Base-by-base conservation (phyloP, 2,113 vertebrate genomes). In the Cinclus mexicanus region DNA sequence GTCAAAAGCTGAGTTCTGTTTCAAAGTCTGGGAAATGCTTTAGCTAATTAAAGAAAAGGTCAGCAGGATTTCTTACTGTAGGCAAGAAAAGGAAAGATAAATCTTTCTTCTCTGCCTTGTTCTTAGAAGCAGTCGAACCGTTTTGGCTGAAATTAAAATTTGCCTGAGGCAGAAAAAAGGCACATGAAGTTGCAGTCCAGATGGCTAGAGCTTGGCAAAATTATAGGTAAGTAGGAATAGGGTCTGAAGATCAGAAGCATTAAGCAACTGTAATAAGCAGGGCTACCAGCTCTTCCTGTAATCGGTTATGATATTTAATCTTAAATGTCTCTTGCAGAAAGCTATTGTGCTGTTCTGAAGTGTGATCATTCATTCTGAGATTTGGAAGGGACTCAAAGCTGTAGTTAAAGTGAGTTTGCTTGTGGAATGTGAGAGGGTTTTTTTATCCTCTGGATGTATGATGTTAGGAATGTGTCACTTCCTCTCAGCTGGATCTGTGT, bases 31-130 rank as follows among this genome's bases (percentile, higher is more conserved):
- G 74, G 81, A 90, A 79, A 63, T 49, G 65, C 53, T 92, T 94
- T 46, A 71, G 69, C 81, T 95, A 87, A 91, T 95, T 92, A 95
- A 93, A 94, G 93, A 89, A 94, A 95, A 96, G 95, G 91, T 94
- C 93, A 92, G 74, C 31, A 24, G 70, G 46, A 92, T 82, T 75
- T 94, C 50, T 90, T 83, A 94, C 69, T 87, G 70, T 88, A 79
- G 71, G 85, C 57, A 69, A 80, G 77, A 79, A 68, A 47, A 17
- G 18, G 10, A 52, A 83, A 70, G 20, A 91, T 44, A 47, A 68
- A 83, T 61, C 64, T 81, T 71, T 56, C 41, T 69, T 33, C 39
- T 83, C 67, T 86, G 79, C 53, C 61, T 93, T 78, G n/a, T 87
- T 93, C 89, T 89, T 72, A 53, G 74, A 84, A 93, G 87, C 57